phyloP scores from a whole-genome alignment of 2,888 invertebrate genomes.

The Cryptus viduatorius region DNA sequence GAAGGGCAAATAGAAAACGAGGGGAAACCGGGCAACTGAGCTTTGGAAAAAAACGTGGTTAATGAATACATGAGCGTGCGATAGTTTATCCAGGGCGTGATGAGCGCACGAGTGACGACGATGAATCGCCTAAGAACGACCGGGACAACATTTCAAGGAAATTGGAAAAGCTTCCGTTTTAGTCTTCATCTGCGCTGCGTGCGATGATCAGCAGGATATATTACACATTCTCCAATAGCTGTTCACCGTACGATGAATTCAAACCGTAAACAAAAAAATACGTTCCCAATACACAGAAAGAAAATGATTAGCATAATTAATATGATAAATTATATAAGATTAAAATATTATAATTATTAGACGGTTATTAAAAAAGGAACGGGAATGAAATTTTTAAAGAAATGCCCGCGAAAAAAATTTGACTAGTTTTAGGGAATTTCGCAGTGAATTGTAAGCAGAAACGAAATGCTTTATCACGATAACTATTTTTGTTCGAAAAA shows the following conservation, averaged over 20 bases:
- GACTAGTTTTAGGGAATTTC: too few relatives aligned
- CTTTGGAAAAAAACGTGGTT: slow-evolving; percentile 37
- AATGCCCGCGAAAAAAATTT: too few relatives aligned
- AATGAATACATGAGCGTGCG: slow-evolving; percentile 54
- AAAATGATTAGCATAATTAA: too few relatives aligned
- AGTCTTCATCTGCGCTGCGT: background rate
- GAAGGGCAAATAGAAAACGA: slow-evolving; percentile 35
- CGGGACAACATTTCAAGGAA: slow-evolving; percentile 39
- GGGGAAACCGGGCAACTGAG: slow-evolving; percentile 18
- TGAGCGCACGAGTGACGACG: slow-evolving; percentile 33
- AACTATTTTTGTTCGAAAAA: background rate
- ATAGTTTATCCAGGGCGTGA: slow-evolving; percentile 42
- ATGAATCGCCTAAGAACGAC: slow-evolving; percentile 17
- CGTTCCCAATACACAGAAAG: too few relatives aligned
- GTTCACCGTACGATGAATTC: background rate
- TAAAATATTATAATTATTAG: too few relatives aligned
- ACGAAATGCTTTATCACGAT: too few relatives aligned
- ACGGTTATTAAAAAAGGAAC: too few relatives aligned
- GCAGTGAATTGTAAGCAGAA: too few relatives aligned
- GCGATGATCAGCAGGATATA: background rate
- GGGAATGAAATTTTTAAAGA: too few relatives aligned
- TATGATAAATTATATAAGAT: too few relatives aligned
- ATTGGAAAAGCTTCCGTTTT: slow-evolving; percentile 55
- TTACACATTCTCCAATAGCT: background rate
- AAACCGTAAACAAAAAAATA: background rate